Evolutionary conservation across 2,797 vertebrate species (phyloP), one percentile per base, ranked within the genome.

Genomic region (Pseudochirops cupreus): DNA sequence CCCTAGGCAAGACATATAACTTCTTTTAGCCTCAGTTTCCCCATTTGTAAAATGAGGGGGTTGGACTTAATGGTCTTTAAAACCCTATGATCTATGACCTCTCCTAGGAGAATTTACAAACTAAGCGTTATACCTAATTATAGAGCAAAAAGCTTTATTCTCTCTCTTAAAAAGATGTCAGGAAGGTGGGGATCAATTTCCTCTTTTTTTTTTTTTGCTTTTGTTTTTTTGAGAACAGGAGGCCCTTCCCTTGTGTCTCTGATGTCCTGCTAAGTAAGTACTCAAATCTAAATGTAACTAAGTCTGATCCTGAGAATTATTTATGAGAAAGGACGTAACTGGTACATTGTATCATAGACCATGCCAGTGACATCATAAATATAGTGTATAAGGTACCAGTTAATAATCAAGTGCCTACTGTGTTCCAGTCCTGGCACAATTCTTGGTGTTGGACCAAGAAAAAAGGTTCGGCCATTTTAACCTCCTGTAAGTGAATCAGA

Each of bases 211-310:
- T 26, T 46, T 87, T 87, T 46, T 46, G 39, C 3, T 10, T 39
- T 74, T 67, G 33, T 7, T 74, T 74, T 74, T 74, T 82, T 82
- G 58, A 89, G 39, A 93, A 57, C 91, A 93, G 46, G 94, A 54
- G 26, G 26, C 3, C 46, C 58, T 97, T 62, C 92, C 91, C 90
- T 56, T 92, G 55, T 90, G 90, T 93, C 95, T 89, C 91, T 96
- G 74, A 94, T 96, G 62, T 92, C 91, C 82, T 91, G 74, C 24
- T 92, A 95, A 59, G 56, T 96, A 95, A 58, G 53, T 93, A 92
- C 29, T 52, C 59, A 87, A 46, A 46, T 4, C 21, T 46, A 87
- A 87, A 87, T 26, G 21, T 39, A 39, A 74, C 16, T 82, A 24
- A 3, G 39, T 46, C 39, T 87, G 24, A 9, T 87, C 74, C 21